phyloP scores from a whole-genome alignment of 23 tunicate species.

The Trididemnum nubilum region DNA sequence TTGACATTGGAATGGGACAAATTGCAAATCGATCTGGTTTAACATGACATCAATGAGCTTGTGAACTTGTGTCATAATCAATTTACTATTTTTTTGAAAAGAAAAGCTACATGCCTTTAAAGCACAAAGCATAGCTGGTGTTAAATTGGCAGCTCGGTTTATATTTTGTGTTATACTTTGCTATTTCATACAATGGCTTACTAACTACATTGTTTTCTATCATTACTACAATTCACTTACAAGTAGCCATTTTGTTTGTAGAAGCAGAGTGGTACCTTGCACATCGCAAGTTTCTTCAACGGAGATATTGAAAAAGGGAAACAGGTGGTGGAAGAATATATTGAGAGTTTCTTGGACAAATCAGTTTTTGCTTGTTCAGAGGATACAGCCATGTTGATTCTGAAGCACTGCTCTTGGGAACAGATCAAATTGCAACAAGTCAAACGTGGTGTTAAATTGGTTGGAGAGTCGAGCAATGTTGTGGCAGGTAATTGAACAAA shows the following conservation, averaged over 20 bases:
- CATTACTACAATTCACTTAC: too few species aligned
- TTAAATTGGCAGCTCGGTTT: too few species aligned
- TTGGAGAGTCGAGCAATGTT: not conserved
- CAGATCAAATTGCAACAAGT: not conserved
- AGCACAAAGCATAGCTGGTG: too few species aligned
- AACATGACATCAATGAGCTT: not conserved
- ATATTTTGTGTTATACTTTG: too few species aligned
- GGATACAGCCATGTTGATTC: not conserved
- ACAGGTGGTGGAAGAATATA: not conserved
- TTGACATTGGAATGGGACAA: not conserved
- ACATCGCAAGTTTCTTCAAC: not conserved
- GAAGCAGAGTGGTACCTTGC: not conserved
- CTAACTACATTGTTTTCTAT: too few species aligned
- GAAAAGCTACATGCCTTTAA: too few species aligned
- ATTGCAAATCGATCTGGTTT: not conserved
- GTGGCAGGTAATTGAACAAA: not conserved
- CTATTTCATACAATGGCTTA: too few species aligned
- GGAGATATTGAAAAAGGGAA: constrained; percentile 15
- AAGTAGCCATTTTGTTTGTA: not conserved
- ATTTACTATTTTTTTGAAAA: too few species aligned
- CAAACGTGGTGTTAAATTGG: not conserved
- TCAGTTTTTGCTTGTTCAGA: not conserved
- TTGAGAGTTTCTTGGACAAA: not conserved
- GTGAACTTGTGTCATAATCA: too few species aligned
- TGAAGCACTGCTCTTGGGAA: not conserved